Percentiles rank a stretch among this genome's conserved stretches.
phyloP scores from a whole-genome alignment of 2,888 invertebrate genomes.

The Pachymerium ferrugineum region DNA sequence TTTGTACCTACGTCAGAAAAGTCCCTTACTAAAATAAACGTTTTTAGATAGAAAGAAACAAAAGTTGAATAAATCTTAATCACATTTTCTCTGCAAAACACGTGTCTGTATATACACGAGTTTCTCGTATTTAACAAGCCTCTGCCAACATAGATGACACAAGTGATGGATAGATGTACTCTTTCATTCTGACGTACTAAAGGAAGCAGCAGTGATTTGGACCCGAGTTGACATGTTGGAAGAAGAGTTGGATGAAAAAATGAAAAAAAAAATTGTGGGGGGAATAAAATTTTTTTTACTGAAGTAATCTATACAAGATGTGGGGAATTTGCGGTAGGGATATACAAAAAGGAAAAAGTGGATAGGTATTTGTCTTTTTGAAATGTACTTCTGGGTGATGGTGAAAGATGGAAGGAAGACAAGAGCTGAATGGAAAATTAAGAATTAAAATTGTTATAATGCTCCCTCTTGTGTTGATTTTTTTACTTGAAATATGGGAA shows the following conservation, averaged over 20 bases:
- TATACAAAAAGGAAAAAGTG: slow-evolving; percentile 1
- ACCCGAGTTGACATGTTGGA: neutral
- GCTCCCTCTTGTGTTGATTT: neutral
- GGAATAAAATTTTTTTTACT: neutral
- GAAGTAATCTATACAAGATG: neutral
- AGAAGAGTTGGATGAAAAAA: neutral
- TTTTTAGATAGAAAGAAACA: neutral
- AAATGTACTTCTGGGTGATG: neutral
- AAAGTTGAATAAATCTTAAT: neutral
- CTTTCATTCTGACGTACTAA: slow-evolving; percentile 9
- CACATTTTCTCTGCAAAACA: neutral
- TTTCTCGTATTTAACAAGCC: neutral
- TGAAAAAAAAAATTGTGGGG: neutral
- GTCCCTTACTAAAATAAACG: neutral
- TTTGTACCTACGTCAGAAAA: neutral
- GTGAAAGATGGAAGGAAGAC: neutral
- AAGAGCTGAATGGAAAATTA: neutral
- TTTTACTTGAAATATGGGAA: no score
- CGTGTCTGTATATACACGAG: neutral
- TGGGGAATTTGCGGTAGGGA: neutral
- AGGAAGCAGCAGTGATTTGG: slow-evolving; percentile 3
- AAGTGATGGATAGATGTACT: neutral
- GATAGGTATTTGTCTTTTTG: neutral
- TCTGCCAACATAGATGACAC: neutral
- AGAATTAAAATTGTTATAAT: no score